Conservation (phyloP, 2,888 invertebrate species). For the Stenchaetothrips biformis region DNA sequence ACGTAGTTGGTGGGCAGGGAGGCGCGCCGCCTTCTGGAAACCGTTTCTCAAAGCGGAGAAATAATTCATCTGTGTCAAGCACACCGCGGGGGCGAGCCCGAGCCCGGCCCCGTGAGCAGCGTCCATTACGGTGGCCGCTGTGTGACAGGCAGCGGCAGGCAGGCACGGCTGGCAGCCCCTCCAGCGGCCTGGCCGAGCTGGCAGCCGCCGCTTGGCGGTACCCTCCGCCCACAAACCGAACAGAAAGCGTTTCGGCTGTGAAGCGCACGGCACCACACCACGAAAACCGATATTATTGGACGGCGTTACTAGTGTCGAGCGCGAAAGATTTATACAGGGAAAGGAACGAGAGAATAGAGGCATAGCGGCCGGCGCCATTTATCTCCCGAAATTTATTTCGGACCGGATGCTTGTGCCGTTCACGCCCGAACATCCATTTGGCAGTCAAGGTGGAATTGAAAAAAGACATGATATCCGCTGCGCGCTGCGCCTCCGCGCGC, state of each 20-base stretch:
- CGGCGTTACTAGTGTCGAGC: not conserved
- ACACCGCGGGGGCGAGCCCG: not conserved
- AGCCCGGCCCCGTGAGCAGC: not conserved
- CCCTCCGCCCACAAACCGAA: too few species aligned
- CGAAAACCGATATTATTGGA: not conserved
- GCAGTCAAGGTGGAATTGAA: not conserved
- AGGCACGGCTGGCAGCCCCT: too few species aligned
- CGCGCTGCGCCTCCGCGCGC: not conserved
- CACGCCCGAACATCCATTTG: not conserved
- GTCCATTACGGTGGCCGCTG: not conserved
- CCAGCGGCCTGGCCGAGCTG: too few species aligned
- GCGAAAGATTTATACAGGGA: not conserved
- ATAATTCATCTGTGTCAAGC: constrained; percentile 21
- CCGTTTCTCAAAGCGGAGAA: constrained; percentile 21
- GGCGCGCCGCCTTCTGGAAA: not conserved
- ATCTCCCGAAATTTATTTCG: not conserved
- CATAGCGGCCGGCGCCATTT: not conserved
- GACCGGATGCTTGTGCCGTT: not conserved
- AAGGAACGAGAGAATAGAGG: not conserved
- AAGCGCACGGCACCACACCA: too few species aligned
- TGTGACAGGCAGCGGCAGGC: not conserved
- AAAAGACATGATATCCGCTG: not conserved
- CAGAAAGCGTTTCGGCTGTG: too few species aligned
- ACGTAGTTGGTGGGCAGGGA: too few species aligned
- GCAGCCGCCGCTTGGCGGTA: too few species aligned